Base-by-base conservation (phyloP, 2,888 invertebrate species). In the Polydrusus tereticollis region DNA sequence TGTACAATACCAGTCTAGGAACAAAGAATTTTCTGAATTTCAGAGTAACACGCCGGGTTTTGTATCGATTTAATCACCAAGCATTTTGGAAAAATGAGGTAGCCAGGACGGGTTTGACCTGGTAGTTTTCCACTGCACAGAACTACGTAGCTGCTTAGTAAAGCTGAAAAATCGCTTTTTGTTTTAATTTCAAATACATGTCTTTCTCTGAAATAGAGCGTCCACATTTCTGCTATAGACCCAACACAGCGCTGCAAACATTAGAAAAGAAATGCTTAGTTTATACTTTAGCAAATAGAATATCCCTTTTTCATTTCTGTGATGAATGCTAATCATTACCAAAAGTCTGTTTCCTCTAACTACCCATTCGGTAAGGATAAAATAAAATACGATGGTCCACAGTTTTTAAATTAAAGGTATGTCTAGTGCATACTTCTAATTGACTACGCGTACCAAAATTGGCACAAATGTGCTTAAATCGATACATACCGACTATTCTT, bases 11-110 rank as follows among this genome's bases (percentile, higher is more conserved):
- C 69, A 60, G 67, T 67, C 80, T 80, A 83, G 85, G 85, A 86
- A 86, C 86, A 86, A 86, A 86, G 86, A 86, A 86, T 86, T 86
- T 86, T 86, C 86, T 86, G 84, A 74, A 75, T 76, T 65, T 71
- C 72, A 72, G 43, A 57, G 41, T 58, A 47, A 71, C 71, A 71
- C 71, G n/a, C n/a, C n/a, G 33, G 33, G 20, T 50, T 47, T 23
- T 64, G 58, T 66, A 59, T 47, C 67, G 67, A 72, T 72, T 72
- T 72, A 66, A 50, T 59, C 59, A 21, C 21, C n/a, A 29, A 45
- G 36, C 47, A 29, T 64, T 16, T 5, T 1, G 10, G 14, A 23
- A 43, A 23, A 58, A n/a, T 1, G 1, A 3, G 38, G 36, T 58
- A n/a, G n/a, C n/a, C n/a, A n/a, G n/a, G n/a, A 21, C 21, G 12